phyloP scores from a whole-genome alignment of 2,888 invertebrate species.

The Phasia obesa region DNA sequence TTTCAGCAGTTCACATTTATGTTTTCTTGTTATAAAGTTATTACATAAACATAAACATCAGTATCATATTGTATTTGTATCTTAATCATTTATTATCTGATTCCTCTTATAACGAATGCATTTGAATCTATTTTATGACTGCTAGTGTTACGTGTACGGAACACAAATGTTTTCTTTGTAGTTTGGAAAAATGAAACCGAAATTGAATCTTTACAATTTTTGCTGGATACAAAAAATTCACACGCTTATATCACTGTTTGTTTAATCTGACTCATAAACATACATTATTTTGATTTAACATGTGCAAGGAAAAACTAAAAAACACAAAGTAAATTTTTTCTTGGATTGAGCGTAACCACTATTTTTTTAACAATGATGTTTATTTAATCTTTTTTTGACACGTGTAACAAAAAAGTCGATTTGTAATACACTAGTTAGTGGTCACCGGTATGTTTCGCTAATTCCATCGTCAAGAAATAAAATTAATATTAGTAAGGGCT shows the following conservation, averaged over 20 bases:
- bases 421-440: too few relatives aligned
- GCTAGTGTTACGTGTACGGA: conserved; percentile 61
- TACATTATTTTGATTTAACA: neutral
- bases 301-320: neutral
- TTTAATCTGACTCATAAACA: neutral
- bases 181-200: conserved; percentile 33
- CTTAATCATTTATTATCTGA: conserved; percentile 8
- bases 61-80: neutral
- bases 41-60: too few relatives aligned
- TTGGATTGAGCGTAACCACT: too few relatives aligned
- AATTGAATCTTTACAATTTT: conserved; percentile 24
- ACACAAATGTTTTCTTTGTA: conserved; percentile 14
- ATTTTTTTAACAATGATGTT: too few relatives aligned
- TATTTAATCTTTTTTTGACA: too few relatives aligned
- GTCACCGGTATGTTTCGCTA: too few relatives aligned
- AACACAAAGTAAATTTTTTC: too few relatives aligned
- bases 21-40: conserved; percentile 14
- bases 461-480: too few relatives aligned
- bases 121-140: conserved; percentile 5
- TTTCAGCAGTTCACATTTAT: neutral
- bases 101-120: neutral
- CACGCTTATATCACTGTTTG: neutral
- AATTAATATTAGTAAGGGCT: too few relatives aligned
- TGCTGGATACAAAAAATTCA: neutral
- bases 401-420: too few relatives aligned